Conservation (phyloP, 1,140 invertebrate genomes). For the Drosophila nasuta region DNA sequence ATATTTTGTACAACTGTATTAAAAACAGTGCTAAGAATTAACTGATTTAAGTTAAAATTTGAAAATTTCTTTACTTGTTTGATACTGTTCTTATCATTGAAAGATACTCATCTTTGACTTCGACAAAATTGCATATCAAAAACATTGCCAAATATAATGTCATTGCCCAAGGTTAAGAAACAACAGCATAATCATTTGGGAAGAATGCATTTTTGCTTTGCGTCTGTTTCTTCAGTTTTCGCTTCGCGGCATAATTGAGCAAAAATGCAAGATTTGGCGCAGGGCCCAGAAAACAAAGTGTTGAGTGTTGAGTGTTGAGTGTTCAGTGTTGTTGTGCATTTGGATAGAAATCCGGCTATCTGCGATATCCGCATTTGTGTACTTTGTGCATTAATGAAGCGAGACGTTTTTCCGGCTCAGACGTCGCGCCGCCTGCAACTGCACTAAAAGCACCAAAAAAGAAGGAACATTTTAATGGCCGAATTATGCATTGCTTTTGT, state of each 20-base stretch:
- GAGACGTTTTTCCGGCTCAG: constrained; percentile 54
- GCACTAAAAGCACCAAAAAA: constrained; percentile 46
- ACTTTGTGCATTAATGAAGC: constrained; percentile 74
- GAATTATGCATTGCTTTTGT: constrained; percentile 61
- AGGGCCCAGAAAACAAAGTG: constrained; percentile 54
- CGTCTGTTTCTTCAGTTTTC: not conserved
- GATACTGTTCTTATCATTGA: too few species aligned
- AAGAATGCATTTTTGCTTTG: constrained; percentile 2
- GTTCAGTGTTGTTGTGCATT: constrained; percentile 30
- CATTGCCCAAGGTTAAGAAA: too few species aligned
- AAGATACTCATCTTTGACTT: too few species aligned
- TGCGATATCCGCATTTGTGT: constrained; percentile 32
- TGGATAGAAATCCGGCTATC: constrained; percentile 11
- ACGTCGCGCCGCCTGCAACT: constrained; percentile 36
- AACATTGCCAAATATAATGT: too few species aligned
- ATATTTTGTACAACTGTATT: too few species aligned
- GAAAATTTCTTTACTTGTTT: too few species aligned
- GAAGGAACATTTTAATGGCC: constrained; percentile 59
- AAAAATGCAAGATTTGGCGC: constrained; percentile 73
- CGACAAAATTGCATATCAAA: too few species aligned
- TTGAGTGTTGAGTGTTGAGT: not conserved
- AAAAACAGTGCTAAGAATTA: too few species aligned
- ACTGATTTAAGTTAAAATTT: too few species aligned
- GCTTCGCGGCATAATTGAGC: not conserved
- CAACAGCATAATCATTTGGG: not conserved